These are phyloP conservation scores for Montifringilla adamsi DNA, from an alignment of 2,113 vertebrate genomes.

Conservation along the genomic window DNA sequence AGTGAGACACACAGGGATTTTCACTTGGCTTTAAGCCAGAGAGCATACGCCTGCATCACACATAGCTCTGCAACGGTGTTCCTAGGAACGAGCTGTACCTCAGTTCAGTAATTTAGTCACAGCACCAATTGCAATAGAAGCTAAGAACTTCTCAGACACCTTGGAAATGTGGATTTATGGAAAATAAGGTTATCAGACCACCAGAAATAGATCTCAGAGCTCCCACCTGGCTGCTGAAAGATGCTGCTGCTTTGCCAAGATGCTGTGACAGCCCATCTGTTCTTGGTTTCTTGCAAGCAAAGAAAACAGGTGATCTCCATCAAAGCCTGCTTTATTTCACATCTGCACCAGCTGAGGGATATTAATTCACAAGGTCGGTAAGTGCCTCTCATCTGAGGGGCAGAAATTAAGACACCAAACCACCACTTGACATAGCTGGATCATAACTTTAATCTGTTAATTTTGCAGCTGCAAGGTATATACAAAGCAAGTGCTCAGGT, in stretches of 20 bases:
- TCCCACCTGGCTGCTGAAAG: neutral
- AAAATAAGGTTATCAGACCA: neutral
- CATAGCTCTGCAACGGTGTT: neutral
- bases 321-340: neutral
- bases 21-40: neutral
- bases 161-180: neutral
- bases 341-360: neutral
- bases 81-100: neutral
- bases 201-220: neutral
- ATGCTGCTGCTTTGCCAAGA: neutral
- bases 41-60: neutral
- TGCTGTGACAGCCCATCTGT: neutral
- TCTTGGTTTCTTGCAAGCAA: neutral
- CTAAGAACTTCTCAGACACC: neutral
- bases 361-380: neutral
- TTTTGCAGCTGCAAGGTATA: neutral
- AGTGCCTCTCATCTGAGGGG: neutral
- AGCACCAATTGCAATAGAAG: neutral
- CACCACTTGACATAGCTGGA: neutral
- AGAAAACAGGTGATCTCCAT: neutral
- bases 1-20: neutral
- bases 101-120: neutral
- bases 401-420: slow-evolving; percentile 15
- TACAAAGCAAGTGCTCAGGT: neutral
- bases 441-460: slow-evolving; percentile 15